These are phyloP conservation scores for Thera britannica DNA, from an alignment of 2,888 invertebrate genomes.

Conservation along the genomic window DNA sequence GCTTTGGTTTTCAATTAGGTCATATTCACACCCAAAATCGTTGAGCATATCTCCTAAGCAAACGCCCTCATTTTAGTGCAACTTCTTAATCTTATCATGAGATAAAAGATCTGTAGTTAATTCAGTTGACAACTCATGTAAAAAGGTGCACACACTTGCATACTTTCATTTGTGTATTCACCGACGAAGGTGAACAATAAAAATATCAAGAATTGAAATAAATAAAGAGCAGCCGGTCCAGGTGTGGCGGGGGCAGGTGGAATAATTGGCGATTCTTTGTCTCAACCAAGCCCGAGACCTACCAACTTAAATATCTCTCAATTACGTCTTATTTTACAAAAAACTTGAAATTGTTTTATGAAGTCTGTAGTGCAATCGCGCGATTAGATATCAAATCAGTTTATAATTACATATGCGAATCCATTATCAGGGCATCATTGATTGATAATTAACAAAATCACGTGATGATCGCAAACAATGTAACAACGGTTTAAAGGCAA, in stretches of 20 bases:
- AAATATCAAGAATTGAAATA: constrained; percentile 82
- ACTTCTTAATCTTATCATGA: constrained; percentile 43
- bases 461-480: constrained; percentile 9
- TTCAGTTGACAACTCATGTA: constrained; percentile 52
- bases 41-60: neutral
- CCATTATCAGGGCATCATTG: neutral
- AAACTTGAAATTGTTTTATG: constrained; percentile 29
- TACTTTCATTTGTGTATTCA: constrained; percentile 65
- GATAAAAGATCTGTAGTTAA: constrained; percentile 47
- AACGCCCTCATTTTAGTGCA: constrained; percentile 38
- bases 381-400: constrained; percentile 17
- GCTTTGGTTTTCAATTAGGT: neutral
- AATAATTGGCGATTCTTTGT: constrained; percentile 85
- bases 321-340: constrained; percentile 62
- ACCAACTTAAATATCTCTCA: constrained; percentile 66
- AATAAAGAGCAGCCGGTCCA: constrained; percentile 81
- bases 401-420: neutral
- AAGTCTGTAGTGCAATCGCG: constrained; percentile 19
- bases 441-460: constrained; percentile 3
- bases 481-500: constrained; percentile 6
- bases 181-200: constrained; percentile 76
- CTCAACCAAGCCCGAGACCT: constrained; percentile 72
- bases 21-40: neutral
- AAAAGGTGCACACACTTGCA: constrained; percentile 57
- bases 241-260: constrained; percentile 81